Evolutionary conservation across 1,140 invertebrate genomes (phyloP), one percentile per base, ranked within the genome.

Genomic region (Plodia interpunctella): DNA sequence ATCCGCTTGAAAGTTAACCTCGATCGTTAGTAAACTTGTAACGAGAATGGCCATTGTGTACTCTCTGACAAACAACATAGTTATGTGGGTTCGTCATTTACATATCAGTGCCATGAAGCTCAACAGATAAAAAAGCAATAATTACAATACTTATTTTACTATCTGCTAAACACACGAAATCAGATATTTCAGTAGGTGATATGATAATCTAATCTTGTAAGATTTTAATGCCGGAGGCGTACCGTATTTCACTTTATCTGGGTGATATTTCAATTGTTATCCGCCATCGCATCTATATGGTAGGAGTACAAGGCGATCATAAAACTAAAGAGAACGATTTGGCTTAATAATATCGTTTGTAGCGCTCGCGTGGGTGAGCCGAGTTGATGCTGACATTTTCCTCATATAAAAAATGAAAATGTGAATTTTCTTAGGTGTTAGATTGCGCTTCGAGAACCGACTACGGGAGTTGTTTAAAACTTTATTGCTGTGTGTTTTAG

Each of bases 291-390:
- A 76, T 72, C 64, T 72, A 70, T 72, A 74, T 72, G 63, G 62
- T 60, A 25, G 49, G 66, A 44, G 66, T 79, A 86, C 83, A 62
- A 82, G 83, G 80, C 66, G 60, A 70, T 63, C 76, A 82, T 83
- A 79, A 77, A 77, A 76, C 68, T 73, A 70, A 78, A 77, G 71
- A 80, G 72, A 70, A 70, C 68, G 60, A 74, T 79, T 76, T 81
- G 62, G 68, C 68, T 72, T 77, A 83, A 80, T 78, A 78, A 77
- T 78, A 70, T 79, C 74, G 78, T 87, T 72, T 59, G 67, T 71
- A 57, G 65, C 51, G 55, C 32, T 62, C 60, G 65, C 71, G 67
- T 56, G 61, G 62, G 79, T 73, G 83, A 76, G 75, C 53, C 18
- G 11, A 53, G 38, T n/a, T 5, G 38, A 44, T 15, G 38, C 38